phyloP scores from a whole-genome alignment of 2,888 invertebrate genomes.

The Toxonevra muliebris region DNA sequence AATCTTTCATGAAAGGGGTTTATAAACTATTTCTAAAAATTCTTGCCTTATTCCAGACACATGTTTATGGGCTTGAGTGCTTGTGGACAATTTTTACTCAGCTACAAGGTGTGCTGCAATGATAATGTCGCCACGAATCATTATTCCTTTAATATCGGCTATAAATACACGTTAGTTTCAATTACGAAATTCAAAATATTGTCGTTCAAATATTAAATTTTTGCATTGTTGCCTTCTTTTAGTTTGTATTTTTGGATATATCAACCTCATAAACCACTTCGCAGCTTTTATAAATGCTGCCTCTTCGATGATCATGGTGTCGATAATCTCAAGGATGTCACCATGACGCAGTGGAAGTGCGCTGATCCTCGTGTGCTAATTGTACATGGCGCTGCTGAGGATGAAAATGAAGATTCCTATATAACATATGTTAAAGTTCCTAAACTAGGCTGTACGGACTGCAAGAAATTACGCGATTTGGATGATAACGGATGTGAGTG shows the following conservation, averaged over 20 bases:
- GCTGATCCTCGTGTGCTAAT: constrained; percentile 70
- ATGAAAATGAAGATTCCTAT: constrained; percentile 65
- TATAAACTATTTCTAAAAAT: neutral
- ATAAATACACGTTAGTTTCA: constrained; percentile 71
- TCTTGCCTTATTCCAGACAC: constrained; percentile 70
- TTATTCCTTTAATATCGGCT: constrained; percentile 69
- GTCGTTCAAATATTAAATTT: neutral
- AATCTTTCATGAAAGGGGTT: too few species aligned
- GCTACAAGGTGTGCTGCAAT: constrained; percentile 76
- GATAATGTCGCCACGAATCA: constrained; percentile 68
- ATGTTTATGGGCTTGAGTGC: constrained; percentile 95
- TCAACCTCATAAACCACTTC: constrained; percentile 62
- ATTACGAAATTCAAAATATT: neutral
- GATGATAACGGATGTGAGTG: constrained; percentile 65
- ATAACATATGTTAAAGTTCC: constrained; percentile 68
- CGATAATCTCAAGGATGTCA: constrained; percentile 70
- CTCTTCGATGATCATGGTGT: constrained; percentile 72
- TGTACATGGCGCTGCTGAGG: constrained; percentile 68
- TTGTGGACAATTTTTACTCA: constrained; percentile 91
- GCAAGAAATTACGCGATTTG: constrained; percentile 67
- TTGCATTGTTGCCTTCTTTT: neutral
- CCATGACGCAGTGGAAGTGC: constrained; percentile 72
- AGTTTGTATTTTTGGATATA: constrained; percentile 65
- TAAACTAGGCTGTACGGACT: constrained; percentile 72
- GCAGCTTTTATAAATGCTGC: constrained; percentile 68